Percentiles rank a stretch among this genome's conserved stretches.
Conservation (phyloP, 2,113 vertebrate species). For the Microtus montanus region DNA sequence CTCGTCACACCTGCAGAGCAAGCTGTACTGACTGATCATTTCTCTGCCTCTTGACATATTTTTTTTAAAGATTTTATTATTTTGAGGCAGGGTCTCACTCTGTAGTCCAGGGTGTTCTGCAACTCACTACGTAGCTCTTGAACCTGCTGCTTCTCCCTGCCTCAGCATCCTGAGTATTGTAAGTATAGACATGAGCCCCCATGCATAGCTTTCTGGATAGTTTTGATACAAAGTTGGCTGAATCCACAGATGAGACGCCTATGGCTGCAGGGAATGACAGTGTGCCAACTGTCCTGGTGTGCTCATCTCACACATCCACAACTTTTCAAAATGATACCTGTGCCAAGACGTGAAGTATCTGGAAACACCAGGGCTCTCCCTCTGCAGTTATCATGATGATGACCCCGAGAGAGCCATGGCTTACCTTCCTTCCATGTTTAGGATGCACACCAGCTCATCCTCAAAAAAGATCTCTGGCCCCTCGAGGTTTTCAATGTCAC, state of each 20-base stretch:
- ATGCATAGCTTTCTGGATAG: not conserved
- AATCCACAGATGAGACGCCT: not conserved
- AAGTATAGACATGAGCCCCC: not conserved
- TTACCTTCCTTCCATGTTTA: conserved; percentile 95
- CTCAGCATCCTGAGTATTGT: not conserved
- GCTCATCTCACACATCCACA: not conserved
- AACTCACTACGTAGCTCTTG: not conserved
- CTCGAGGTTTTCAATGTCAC: conserved; percentile 95
- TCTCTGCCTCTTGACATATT: not conserved
- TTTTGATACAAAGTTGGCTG: not conserved
- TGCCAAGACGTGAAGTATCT: not conserved
- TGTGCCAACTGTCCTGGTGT: not conserved
- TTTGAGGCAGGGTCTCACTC: not conserved
- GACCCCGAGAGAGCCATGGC: not conserved
- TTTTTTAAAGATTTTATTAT: not conserved
- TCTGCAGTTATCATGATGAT: not conserved
- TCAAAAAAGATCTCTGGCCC: conserved; percentile 97
- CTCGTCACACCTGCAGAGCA: not conserved
- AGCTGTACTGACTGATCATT: not conserved
- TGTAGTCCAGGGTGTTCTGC: not conserved
- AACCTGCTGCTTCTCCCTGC: not conserved
- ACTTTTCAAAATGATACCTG: not conserved
- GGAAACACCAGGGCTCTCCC: not conserved
- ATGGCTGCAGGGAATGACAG: not conserved
- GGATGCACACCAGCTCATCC: conserved; percentile 96